Evolutionary conservation across 2,888 invertebrate genomes (phyloP), one percentile per base, ranked within the genome.

Genomic region (Horisme vitalbata): DNA sequence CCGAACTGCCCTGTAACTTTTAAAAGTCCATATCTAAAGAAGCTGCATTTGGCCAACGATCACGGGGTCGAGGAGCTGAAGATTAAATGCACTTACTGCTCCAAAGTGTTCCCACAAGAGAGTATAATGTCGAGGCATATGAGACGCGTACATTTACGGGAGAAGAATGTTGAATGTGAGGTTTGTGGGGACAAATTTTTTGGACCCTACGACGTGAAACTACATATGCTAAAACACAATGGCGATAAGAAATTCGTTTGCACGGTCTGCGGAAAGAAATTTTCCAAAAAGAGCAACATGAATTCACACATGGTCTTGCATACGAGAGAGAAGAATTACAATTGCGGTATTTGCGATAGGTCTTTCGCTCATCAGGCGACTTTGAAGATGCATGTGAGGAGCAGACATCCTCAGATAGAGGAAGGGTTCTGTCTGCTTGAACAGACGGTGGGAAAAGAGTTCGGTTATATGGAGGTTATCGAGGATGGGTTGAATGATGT

Each of bases 91-190:
- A 86, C 84, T 0, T 81, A 81, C 35, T 86, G 92, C 67, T 79
- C 91, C 28, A 88, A 85, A 59, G 76, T 89, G 0, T 89, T 76
- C 23, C 86, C 87, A 0, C 86, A 87, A 52, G 91, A 91, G 65
- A 91, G 92, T 31, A 91, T 92, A 0, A 85, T 92, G 75, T 92
- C 91, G 0, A 78, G 92, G 28, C 92, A 92, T 45, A 91, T 92
- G 91, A 84, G 92, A 30, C 79, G 91, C 0, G 91, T 92, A 0
- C 92, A 92, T 59, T 76, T 92, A 3, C 63, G 82, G 35, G 87
- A 89, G 52, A 86, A 85, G 38, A 88, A 89, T 33, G 86, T 86
- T 0, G 83, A 87, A 52, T 89, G 89, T 33, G 83, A 83, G 30
- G 72, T 88, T 0, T 89, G 89, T 28, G 87, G 85, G 0, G 87